Evolutionary conservation across 2,797 vertebrate genomes (phyloP).

Genomic region (Bovichtus diacanthus): DNA sequence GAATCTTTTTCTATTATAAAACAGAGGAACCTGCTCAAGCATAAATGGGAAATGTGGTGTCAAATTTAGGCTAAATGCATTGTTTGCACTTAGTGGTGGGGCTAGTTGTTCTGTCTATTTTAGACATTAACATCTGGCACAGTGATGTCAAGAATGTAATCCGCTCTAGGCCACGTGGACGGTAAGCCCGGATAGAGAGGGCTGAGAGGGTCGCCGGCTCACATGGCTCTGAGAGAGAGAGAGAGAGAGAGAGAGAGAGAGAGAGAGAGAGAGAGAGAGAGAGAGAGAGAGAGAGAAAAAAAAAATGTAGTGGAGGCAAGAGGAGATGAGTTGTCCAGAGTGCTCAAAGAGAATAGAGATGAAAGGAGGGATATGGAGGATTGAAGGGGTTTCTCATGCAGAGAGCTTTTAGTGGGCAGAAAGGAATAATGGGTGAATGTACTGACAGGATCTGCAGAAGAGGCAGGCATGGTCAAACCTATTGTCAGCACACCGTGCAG

Average conservation of each 20-base stretch:
- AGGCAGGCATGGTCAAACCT: background rate
- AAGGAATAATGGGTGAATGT: slow-evolving; percentile 50
- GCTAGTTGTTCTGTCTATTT: slow-evolving; percentile 73
- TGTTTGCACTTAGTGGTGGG: slow-evolving; percentile 50
- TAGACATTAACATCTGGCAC: slow-evolving; percentile 82
- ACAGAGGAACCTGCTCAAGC: slow-evolving; percentile 3
- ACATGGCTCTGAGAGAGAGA: slow-evolving; percentile 56
- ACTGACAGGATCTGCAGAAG: slow-evolving; percentile 31
- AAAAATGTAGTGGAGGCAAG: slow-evolving; percentile 26
- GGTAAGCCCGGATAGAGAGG: slow-evolving; percentile 80
- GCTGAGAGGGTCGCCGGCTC: slow-evolving; percentile 69
- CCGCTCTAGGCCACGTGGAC: slow-evolving; percentile 80
- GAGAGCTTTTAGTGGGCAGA: slow-evolving; percentile 67
- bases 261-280: slow-evolving; percentile 1
- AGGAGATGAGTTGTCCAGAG: slow-evolving; percentile 47
- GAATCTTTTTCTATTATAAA: background rate
- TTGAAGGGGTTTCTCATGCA: slow-evolving; percentile 57
- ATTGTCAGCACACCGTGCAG: background rate
- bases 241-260: slow-evolving; percentile 4
- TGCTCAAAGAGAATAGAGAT: slow-evolving; percentile 47
- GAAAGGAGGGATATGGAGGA: slow-evolving; percentile 58
- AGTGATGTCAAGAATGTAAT: slow-evolving; percentile 84
- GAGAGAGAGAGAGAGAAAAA: slow-evolving; percentile 18
- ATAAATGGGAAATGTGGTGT: slow-evolving; percentile 1
- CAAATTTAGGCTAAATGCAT: slow-evolving; percentile 30